Base-by-base conservation (phyloP, 1,140 invertebrate species). In the Amphibalanus amphitrite region DNA sequence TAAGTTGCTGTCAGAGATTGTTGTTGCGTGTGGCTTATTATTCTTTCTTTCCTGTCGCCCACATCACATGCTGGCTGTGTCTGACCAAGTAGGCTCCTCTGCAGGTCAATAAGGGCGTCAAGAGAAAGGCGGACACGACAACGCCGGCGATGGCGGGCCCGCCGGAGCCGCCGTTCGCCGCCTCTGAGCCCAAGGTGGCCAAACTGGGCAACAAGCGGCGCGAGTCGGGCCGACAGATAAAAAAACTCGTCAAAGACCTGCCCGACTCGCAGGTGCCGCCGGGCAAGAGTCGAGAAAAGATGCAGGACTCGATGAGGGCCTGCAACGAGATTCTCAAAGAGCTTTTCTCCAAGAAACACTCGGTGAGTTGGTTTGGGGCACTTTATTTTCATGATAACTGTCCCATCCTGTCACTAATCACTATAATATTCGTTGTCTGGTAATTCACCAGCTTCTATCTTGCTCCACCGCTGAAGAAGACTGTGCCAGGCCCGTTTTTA, bases 251-350 rank as follows among this genome's bases (percentile, higher is more conserved):
- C 73, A 85, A 85, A 76, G 85, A 87, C 77, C 77, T 86, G 72
- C 83, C 84, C 64, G 84, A 86, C 75, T 80, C 81, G 73, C 76
- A 77, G 71, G 76, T 78, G 71, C 72, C 71, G n/a, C 29, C 25
- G 33, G 38, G 67, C 38, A 73, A 69, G 28, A 73, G 38, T n/a
- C n/a, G 47, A 47, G 67, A 67, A 29, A 78, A 77, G 72, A 75
- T 76, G 71, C 75, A 88, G 40, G 91, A 93, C 79, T 86, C 90
- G 23, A 83, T 96, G 69, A 95, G 94, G 81, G 90, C 89, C 73
- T 97, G 94, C 81, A 93, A 92, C 83, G 92, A 95, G 82, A 93
- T 97, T 78, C 81, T 97, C 28, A 96, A 96, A 79, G 94, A 97
- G 82, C 82, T 97, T 3, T 95, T 96, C 81, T 92, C 92, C 23